phyloP scores from a whole-genome alignment of 2,888 invertebrate genomes.

The Oligia fasciuncula region DNA sequence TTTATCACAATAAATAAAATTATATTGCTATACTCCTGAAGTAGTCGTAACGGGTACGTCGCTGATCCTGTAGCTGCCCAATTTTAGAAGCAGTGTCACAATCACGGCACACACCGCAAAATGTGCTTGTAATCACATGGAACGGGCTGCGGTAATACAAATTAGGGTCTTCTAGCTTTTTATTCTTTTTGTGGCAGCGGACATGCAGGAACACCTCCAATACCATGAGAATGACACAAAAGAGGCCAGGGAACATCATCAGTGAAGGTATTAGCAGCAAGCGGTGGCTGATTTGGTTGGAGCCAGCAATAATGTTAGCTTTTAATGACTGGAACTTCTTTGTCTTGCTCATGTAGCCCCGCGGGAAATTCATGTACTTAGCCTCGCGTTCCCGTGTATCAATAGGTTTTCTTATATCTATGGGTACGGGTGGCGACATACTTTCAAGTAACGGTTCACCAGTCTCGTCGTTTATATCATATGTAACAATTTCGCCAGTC shows the following conservation, averaged over 20 bases:
- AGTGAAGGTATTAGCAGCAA: constrained; percentile 91
- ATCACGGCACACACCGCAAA: constrained; percentile 92
- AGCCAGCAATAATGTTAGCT: constrained; percentile 81
- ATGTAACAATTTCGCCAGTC: constrained; percentile 87
- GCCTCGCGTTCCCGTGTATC: constrained; percentile 30
- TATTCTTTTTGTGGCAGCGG: constrained; percentile 93
- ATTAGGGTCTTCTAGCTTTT: constrained; percentile 88
- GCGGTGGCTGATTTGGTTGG: constrained; percentile 83
- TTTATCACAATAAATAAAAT: constrained; percentile 14
- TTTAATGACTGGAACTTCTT: constrained; percentile 81
- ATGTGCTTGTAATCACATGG: constrained; percentile 92
- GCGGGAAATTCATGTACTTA: constrained; percentile 75
- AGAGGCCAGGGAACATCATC: constrained; percentile 89
- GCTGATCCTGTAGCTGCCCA: constrained; percentile 91
- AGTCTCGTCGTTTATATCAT: constrained; percentile 87
- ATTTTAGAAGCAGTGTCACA: constrained; percentile 91
- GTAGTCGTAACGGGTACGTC: constrained; percentile 84
- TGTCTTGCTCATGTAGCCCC: constrained; percentile 76
- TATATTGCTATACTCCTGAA: constrained; percentile 78
- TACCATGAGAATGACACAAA: constrained; percentile 87
- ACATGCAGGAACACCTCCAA: constrained; percentile 92
- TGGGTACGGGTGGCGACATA: constrained; percentile 44
- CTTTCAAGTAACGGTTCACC: constrained; percentile 81
- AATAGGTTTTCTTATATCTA: constrained; percentile 29
- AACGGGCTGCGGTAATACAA: constrained; percentile 93